Evolutionary conservation across 1,140 invertebrate species (phyloP).

Genomic region (Neodiprion fabricii): DNA sequence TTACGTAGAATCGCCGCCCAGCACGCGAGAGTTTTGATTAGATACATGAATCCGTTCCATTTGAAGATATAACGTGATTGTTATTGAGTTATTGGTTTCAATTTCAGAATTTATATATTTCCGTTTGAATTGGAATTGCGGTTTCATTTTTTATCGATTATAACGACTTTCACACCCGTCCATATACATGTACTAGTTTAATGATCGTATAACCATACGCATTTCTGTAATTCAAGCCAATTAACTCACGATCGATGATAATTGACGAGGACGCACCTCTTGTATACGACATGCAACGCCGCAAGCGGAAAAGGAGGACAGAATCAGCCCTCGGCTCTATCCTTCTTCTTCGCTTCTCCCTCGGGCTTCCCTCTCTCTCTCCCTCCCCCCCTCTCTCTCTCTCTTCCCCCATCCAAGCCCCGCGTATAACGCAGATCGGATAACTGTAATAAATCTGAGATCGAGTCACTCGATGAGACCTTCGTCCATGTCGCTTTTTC

Average conservation of each 20-base stretch:
- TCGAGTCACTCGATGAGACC: too few relatives aligned
- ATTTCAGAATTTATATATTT: not conserved
- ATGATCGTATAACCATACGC: conserved; percentile 27
- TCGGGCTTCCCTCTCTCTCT: too few relatives aligned
- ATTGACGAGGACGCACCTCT: conserved; percentile 24
- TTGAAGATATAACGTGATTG: not conserved
- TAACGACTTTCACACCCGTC: not conserved
- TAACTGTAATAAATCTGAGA: too few relatives aligned
- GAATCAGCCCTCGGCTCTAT: not conserved
- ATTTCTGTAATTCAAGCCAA: conserved; percentile 40
- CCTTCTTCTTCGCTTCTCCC: not conserved
- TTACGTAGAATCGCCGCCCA: too few relatives aligned
- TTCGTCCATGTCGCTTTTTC: too few relatives aligned
- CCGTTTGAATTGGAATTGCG: not conserved
- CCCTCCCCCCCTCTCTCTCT: too few relatives aligned
- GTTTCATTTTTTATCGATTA: not conserved
- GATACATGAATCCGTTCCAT: too few relatives aligned
- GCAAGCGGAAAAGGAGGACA: not conserved
- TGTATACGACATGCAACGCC: not conserved
- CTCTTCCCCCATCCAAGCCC: too few relatives aligned
- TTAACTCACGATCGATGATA: conserved; percentile 31
- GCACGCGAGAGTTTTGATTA: too few relatives aligned
- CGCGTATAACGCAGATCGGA: too few relatives aligned
- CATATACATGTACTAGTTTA: conserved; percentile 18
- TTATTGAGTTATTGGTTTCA: not conserved